Percentiles rank a stretch among this genome's conserved stretches.
Conservation (phyloP, 2,113 vertebrate genomes). For the Toxotes chatareus region DNA sequence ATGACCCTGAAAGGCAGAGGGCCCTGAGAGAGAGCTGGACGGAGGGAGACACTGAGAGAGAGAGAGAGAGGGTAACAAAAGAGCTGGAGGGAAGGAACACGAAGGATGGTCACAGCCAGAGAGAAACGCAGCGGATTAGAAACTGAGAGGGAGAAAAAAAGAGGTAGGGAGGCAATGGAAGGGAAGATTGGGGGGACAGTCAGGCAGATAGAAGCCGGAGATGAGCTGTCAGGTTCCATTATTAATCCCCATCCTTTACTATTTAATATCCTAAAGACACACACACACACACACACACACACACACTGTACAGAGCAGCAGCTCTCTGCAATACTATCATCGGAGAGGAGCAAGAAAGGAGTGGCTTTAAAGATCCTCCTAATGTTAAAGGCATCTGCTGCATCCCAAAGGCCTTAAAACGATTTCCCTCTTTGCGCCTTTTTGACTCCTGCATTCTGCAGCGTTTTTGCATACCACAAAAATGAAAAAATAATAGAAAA, state of each 20-base stretch:
- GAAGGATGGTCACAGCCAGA: slow-evolving; percentile 66
- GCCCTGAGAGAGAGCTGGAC: slow-evolving; percentile 73
- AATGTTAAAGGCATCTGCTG: slow-evolving; percentile 67
- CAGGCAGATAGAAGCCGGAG: slow-evolving; percentile 85
- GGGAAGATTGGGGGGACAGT: slow-evolving; percentile 78
- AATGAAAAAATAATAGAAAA: not conserved
- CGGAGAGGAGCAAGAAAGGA: slow-evolving; percentile 40
- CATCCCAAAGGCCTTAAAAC: slow-evolving; percentile 63
- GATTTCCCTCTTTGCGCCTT: slow-evolving; percentile 46
- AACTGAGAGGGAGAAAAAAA: slow-evolving; percentile 66
- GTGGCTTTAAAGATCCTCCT: slow-evolving; percentile 52
- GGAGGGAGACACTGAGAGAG: not conserved
- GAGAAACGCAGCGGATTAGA: slow-evolving; percentile 71
- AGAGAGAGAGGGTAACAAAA: slow-evolving; percentile 50
- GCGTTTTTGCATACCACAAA: slow-evolving; percentile 30
- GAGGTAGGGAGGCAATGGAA: slow-evolving; percentile 68
- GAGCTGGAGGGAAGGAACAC: slow-evolving; percentile 48
- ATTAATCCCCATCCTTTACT: slow-evolving; percentile 94
- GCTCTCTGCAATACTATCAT: slow-evolving; percentile 79
- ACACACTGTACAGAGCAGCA: slow-evolving; percentile 71
- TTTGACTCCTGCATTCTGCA: slow-evolving; percentile 36
- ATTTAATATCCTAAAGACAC: slow-evolving; percentile 94
- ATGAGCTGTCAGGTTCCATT: slow-evolving; percentile 95
- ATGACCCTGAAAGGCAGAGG: slow-evolving; percentile 87
- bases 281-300: slow-evolving; percentile 51